Evolutionary conservation across 2,888 invertebrate genomes (phyloP), one percentile per base, ranked within the genome.

Genomic region (Heliconius ethilla): DNA sequence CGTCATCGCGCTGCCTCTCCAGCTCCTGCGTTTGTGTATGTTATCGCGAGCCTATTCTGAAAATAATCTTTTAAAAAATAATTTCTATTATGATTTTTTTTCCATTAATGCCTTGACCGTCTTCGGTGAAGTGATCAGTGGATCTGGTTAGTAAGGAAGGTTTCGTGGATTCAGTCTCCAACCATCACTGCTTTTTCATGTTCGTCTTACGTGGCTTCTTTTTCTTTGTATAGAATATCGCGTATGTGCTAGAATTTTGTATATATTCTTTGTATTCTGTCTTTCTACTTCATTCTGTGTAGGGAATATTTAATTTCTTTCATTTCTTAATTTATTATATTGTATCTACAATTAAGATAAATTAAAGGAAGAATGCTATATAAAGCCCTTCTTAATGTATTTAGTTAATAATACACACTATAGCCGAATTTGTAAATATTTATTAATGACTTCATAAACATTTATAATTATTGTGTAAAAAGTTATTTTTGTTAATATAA

Each of bases 1-100:
- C 84, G 82, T 84, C 83, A 82, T 83, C 83, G 79, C 76, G 27
- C 63, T 55, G 78, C 63, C 40, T 11, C 37, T 37, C 40, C 75
- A 73, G 73, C 6, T 70, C 75, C 63, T 66, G 66, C 37, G 37
- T 65, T 55, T 78, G 51, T 67, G 55, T 78, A 29, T 70, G 70
- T 81, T 81, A 78, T 82, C 79, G 72, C 62, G 70, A 29, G 11
- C 25, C 51, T 63, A 15, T 25, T 51, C 37, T 65, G 18, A 51
- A 22, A 27, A 63, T 29, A 63, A 69, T n/a, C 67, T 75, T 37
- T 67, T 67, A 59, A 70, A 37, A 69, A 27, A 59, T 9, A 0
- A 7, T 15, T 55, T 55, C 25, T 70, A 29, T 33, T 55, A 70
- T n/a, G 22, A 25, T 13, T n/a, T 10, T 70, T 55, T 33, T 55